Base-by-base conservation (phyloP, 2,888 invertebrate species). In the Nemotelus nigrinus region DNA sequence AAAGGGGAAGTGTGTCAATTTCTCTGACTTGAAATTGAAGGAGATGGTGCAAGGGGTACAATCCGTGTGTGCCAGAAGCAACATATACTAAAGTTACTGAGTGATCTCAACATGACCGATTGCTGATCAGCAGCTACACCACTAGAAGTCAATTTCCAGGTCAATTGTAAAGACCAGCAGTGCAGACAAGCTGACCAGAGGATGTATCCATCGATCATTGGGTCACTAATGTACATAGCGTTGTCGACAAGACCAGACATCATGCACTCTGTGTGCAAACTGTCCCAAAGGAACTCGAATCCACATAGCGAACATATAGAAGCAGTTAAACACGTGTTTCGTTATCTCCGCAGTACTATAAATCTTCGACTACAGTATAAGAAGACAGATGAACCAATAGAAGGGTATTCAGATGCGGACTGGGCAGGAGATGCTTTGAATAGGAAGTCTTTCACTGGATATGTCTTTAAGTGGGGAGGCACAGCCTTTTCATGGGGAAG, bases 211-310 rank as follows among this genome's bases (percentile, higher is more conserved):
- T 80, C 79, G 2, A 8, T 81, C 8, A 77, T 80, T 25, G 81
- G 80, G 8, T 79, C 79, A 3, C 63, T 80, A 3, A 78, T 76
- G 65, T 79, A 80, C 79, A 10, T 80, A n/a, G 25, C 80, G n/a
- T n/a, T n/a, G n/a, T n/a, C n/a, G 1, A 78, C 79, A 1, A 63
- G 81, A 43, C 80, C 82, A 2, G 82, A 81, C 72, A 80, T 82
- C 48, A 43, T 79, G 2, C 79, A 79, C 48, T 79, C 79, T 3
- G 70, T 79, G 0, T 71, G 72, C 47, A 80, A 80, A 60, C 64
- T 81, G 6, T 77, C 79, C 3, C 81, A 82, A 43, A 67, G 79
- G 7, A 82, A 81, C 77, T 48, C 63, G n/a, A 53, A 81, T 67
- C 81, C 81, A 1, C 79, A 81, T 48, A 8, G 43, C 2, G 81